Evolutionary conservation across 1,140 invertebrate genomes (phyloP), one percentile per base, ranked within the genome.

Genomic region (Drosophila saltans): DNA sequence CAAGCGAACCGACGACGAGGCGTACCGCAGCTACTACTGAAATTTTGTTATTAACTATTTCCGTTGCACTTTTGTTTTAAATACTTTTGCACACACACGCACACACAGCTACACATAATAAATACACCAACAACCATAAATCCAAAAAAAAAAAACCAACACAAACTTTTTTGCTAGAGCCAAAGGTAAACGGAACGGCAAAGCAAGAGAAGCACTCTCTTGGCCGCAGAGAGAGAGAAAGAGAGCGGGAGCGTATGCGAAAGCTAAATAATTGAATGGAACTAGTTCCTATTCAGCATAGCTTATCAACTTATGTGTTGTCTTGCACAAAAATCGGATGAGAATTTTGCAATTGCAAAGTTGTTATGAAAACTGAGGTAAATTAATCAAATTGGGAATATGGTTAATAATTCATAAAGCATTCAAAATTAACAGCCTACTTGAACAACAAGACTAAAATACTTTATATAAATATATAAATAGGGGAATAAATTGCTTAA

Each of bases 41-140:
- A 77, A 70, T 77, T 77, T 77, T 70, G 73, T 77, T 77, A 76
- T 77, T 77, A 77, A 77, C 75, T 78, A 78, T 78, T 72, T 78
- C 75, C 75, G 75, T 72, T 78, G 75, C 75, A 72, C 75, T 71
- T 78, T 77, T 78, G 75, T 78, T 78, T 78, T 78, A 77, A 77
- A 77, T 76, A 75, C 71, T 66, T 74, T 66, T 45, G 71, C 71
- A 33, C 61, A 67, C 59, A 72, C 45, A 70, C 55, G 66, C 62
- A 74, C 45, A 70, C 55, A 74, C 62, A 74, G 21, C 45, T 3
- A 73, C 57, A 74, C 66, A 66, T 72, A 76, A 57, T 55, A 64
- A 59, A 39, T 52, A 76, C 41, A 64, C 62, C 43, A 64, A 16
- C 8, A 26, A 66, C 28, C 28, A 74, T 60, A 67, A 65, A 74